Evolutionary conservation across 2,797 vertebrate genomes (phyloP), one percentile per base, ranked within the genome.

Genomic region (Botia almorhae): DNA sequence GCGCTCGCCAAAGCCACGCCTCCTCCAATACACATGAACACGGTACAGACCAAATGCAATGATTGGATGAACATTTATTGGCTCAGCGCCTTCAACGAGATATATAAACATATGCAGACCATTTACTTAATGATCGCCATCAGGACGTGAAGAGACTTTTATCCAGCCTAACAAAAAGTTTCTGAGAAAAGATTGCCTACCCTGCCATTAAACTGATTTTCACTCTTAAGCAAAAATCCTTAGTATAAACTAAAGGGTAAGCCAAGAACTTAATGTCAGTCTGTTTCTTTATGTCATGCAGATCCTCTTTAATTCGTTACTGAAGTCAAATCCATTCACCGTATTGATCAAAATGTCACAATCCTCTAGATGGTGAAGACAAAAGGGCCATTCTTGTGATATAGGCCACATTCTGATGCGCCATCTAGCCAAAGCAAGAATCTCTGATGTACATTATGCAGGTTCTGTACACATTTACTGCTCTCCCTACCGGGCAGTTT

Each of bases 271-370:
- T 36, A n/a, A 43, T 19, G 56, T 26, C 56, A 23, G 17, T 65
- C 33, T 86, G 29, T 69, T 5, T 33, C 39, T 74, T 71, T 50
- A 39, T 16, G 23, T 61, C 60, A 61, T 29, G 63, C 72, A 21
- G 70, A 56, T 68, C 74, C 74, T 69, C 58, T 12, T 39, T 80
- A 84, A 81, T 84, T 81, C 80, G 67, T 69, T 74, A 81, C 74
- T 72, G 77, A 81, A 70, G 77, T 48, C 70, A 85, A 76, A 82
- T 76, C 77, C 80, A 83, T 81, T 81, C 73, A 63, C 36, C 64
- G 26, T 84, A 86, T 83, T 80, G 83, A 86, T 86, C 71, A 76
- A 56, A 4, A 29, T 36, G 75, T 71, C 74, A 58, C 16, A 12
- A 21, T 72, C 69, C 65, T 78, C 71, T 3, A 16, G 56, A 64